Evolutionary conservation across 2,888 invertebrate genomes (phyloP), one percentile per base, ranked within the genome.

Genomic region (Lasioglossum malachurum): DNA sequence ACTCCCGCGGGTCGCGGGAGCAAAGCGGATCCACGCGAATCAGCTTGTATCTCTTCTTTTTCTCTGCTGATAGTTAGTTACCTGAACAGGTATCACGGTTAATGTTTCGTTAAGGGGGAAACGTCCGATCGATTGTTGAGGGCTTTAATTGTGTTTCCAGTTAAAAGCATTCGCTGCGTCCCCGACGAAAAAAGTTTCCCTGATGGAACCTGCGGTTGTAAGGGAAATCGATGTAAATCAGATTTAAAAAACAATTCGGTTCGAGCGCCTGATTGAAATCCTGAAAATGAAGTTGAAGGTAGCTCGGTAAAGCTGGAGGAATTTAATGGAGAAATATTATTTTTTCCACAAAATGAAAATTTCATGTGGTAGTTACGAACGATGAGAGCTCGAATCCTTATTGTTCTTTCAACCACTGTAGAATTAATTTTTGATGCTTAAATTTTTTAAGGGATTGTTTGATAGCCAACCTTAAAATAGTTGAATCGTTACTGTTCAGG

Each of bases 241-340:
- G 35, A 67, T 67, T 67, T 67, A 19, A 67, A 67, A 67, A 67
- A 67, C 67, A 67, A 67, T 67, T 67, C 8, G 19, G 35, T 35
- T 57, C 19, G 35, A 19, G 19, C 16, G 7, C 8, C 10, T 19
- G 67, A 67, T 67, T 35, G 35, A 67, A 23, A 19, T 23, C 7
- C 35, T 19, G 67, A 35, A 35, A 35, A 67, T 27, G 0, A 27
- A n/a, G 57, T 27, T 27, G 12, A 16, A 19, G 67, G 35, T 35
- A 31, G 23, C 10, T 2, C 7, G 16, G 67, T 35, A 19, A 31
- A 64, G 60, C 27, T 31, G 2, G 31, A 27, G 60, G 27, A 60
- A 16, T 31, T 57, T 10, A 57, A 57, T 57, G 53, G 53, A 4
- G 53, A 57, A 57, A 57, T 57, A n/a, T 57, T 57, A n/a, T 57